phyloP scores from a whole-genome alignment of 2,113 vertebrate species.

The Muntiacus muntjak region DNA sequence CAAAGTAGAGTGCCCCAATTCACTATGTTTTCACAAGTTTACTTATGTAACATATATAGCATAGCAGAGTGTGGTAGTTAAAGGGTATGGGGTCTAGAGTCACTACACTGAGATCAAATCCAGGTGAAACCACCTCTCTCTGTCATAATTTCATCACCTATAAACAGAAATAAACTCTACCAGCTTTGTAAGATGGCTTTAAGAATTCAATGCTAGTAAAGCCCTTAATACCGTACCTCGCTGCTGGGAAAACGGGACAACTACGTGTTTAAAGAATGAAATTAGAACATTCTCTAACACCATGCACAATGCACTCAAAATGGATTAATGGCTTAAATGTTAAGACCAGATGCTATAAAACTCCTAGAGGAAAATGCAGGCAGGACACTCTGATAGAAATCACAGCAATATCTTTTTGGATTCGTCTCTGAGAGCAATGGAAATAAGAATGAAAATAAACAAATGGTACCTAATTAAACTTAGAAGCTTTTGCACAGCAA shows the following conservation, averaged over 20 bases:
- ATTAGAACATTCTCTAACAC: background rate
- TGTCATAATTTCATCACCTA: background rate
- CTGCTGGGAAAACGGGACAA: background rate
- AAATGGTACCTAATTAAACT: background rate
- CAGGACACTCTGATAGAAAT: background rate
- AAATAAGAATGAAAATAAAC: background rate
- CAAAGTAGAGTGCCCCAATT: background rate
- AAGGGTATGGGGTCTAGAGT: background rate
- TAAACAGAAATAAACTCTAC: background rate
- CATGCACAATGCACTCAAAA: background rate
- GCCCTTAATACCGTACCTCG: background rate
- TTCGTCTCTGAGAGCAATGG: background rate
- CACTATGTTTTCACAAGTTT: conserved; percentile 11
- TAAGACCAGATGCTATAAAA: background rate
- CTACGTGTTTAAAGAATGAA: background rate
- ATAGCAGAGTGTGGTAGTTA: background rate
- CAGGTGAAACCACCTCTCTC: background rate
- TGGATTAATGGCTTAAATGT: background rate
- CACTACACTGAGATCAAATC: background rate
- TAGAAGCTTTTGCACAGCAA: background rate
- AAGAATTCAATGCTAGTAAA: background rate
- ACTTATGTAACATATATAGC: background rate
- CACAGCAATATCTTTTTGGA: background rate
- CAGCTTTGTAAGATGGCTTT: background rate
- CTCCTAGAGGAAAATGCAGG: background rate